A percentile compares a stretch with the other conserved stretches of the same genome.
These are phyloP conservation scores for Oryzias sinensis DNA, from an alignment of 2,797 vertebrate species.

Conservation along the genomic window DNA sequence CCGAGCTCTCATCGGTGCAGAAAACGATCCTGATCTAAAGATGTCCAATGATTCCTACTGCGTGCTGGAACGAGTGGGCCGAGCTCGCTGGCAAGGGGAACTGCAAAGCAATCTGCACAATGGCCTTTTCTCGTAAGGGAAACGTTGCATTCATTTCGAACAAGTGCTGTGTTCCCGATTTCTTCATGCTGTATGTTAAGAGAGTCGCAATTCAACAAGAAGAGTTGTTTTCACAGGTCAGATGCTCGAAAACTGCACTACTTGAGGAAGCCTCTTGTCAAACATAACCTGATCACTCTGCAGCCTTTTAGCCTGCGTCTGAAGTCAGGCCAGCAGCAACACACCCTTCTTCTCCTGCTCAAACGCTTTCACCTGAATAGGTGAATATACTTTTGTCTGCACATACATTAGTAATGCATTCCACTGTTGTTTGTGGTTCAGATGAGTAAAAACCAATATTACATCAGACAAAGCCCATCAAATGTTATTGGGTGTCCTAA, in stretches of 20 bases:
- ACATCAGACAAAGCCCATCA: no score
- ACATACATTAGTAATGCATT: not conserved
- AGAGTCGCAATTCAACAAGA: not conserved
- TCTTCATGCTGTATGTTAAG: not conserved
- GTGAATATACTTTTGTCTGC: conserved; percentile 54
- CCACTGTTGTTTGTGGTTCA: not conserved
- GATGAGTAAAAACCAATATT: no score
- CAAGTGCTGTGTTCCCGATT: not conserved
- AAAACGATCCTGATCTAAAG: conserved; percentile 88
- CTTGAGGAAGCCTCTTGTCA: conserved; percentile 85
- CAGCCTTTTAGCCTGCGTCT: conserved; percentile 86
- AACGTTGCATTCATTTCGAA: no score
- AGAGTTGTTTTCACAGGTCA: conserved; percentile 72
- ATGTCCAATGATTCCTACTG: conserved; percentile 90
- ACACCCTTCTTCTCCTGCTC: conserved; percentile 91
- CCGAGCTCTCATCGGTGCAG: conserved; percentile 82
- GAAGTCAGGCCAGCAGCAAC: conserved; percentile 82
- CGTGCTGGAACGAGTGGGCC: conserved; percentile 90
- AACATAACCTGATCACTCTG: conserved; percentile 86
- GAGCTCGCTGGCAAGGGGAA: conserved; percentile 94
- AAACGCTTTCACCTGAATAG: conserved; percentile 91
- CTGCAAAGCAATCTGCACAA: conserved; percentile 91
- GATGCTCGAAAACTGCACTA: conserved; percentile 95
- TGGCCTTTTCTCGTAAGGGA: conserved; percentile 83
- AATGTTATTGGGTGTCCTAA: no score